Base-by-base conservation (phyloP, 2,113 vertebrate species). In the Nothocercus julius region DNA sequence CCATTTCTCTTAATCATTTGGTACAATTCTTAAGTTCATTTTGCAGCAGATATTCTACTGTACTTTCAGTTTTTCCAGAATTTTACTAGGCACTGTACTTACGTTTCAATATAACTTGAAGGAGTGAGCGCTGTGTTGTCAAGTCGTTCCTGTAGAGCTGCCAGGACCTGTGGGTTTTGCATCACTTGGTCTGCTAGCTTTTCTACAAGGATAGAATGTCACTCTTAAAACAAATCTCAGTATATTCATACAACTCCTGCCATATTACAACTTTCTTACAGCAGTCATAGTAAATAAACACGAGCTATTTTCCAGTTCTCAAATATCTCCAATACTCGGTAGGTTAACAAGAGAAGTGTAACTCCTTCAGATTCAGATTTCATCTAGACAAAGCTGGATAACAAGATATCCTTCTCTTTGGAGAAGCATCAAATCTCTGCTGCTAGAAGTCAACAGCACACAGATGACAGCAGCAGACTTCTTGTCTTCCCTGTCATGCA, bases 71-170 rank as follows among this genome's bases (percentile, higher is more conserved):
- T n/a, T 74, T 76, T 9, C 25, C 56, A 36, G 25, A 75, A 22
- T 40, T 84, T 59, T 34, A 36, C 20, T 28, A 32, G 3, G 42
- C 14, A 44, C 44, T 27, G 16, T 28, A 97, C 98, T 98, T 77
- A 98, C 98, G 97, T 98, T 96, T 98, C 98, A 59, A 98, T 98
- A 87, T 98, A 98, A 93, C 98, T 98, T 19, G 98, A 98, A 78
- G 98, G 98, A 53, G 98, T 98, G 66, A 98, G 96, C 5, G 97
- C 73, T 32, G 97, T 94, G 30, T 59, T 98, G 90, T 98, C 98
- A 36, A 98, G 98, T 45, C 98, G 97, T 32, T 98, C 98, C 92
- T 98, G 98, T 16, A 98, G 94, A 73, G 98, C 98, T 70, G 98
- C 98, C 92, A 98, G 70, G 13, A 98, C 98, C n/a, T 98, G 98